phyloP scores from a whole-genome alignment of 2,113 vertebrate genomes.

The Toxotes jaculatrix region DNA sequence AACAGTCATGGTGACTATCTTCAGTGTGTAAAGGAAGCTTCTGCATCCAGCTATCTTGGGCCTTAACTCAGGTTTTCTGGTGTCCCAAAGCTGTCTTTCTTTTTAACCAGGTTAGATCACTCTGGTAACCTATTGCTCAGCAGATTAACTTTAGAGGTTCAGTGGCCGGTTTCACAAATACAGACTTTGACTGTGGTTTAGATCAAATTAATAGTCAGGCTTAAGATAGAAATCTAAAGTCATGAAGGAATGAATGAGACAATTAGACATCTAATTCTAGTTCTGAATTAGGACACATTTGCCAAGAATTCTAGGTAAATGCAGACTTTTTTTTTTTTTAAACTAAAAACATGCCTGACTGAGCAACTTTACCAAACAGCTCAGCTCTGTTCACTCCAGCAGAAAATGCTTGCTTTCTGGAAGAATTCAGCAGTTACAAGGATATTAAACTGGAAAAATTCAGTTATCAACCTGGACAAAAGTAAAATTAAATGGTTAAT shows the following conservation, averaged over 20 bases:
- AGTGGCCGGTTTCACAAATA: not conserved
- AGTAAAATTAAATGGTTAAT: too few species aligned
- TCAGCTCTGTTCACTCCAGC: not conserved
- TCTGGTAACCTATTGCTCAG: not conserved
- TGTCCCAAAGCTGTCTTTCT: not conserved
- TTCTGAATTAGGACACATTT: not conserved
- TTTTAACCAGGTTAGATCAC: not conserved
- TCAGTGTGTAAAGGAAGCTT: conserved; percentile 27
- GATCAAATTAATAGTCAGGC: not conserved
- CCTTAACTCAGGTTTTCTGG: not conserved
- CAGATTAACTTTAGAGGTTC: not conserved
- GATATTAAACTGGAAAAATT: too few species aligned
- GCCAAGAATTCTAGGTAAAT: not conserved
- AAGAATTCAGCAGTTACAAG: not conserved
- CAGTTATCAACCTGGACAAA: too few species aligned
- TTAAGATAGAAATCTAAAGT: not conserved
- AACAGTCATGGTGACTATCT: conserved; percentile 33
- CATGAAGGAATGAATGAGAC: not conserved
- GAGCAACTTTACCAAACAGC: not conserved
- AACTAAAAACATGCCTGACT: not conserved
- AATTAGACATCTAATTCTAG: too few species aligned
- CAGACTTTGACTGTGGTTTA: not conserved
- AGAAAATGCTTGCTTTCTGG: not conserved
- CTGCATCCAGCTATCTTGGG: not conserved
- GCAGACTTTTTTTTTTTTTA: too few species aligned